These are phyloP conservation scores for Oxystoma pomonae DNA, from an alignment of 2,888 invertebrate genomes.

Conservation along the genomic window DNA sequence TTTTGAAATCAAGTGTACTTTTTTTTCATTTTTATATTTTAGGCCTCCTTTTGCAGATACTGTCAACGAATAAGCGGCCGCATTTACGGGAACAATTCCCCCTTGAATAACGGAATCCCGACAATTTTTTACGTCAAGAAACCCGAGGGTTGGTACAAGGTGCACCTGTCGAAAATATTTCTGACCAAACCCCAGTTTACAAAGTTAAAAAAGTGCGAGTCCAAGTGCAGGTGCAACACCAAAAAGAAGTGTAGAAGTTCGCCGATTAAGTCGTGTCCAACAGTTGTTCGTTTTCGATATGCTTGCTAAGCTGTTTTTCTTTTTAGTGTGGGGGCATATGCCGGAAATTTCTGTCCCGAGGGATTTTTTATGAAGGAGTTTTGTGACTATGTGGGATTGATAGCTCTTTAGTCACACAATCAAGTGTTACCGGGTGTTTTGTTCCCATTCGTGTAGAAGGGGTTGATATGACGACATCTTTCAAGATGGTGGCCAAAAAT, in stretches of 20 bases:
- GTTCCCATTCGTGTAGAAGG: no score
- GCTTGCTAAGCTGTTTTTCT: no score
- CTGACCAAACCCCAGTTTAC: conserved; percentile 29
- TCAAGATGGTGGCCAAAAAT: no score
- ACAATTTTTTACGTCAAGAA: conserved; percentile 28
- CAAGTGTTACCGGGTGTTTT: no score
- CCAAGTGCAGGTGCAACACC: not conserved
- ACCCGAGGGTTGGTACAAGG: conserved; percentile 25
- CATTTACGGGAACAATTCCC: conserved; percentile 33
- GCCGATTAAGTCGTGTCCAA: not conserved
- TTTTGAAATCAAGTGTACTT: no score
- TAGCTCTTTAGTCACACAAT: no score
- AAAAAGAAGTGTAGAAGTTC: not conserved
- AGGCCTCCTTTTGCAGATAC: conserved; percentile 23
- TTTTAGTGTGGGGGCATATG: no score
- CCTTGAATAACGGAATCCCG: conserved; percentile 30
- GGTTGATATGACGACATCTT: no score
- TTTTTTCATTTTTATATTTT: no score
- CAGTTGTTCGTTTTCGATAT: not conserved
- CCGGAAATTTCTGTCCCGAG: no score
- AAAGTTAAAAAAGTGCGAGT: conserved; percentile 14
- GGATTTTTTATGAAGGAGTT: no score
- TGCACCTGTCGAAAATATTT: conserved; percentile 28
- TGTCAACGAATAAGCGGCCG: conserved; percentile 23
- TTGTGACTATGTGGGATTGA: no score